Conservation (phyloP, 2,797 vertebrate species). For the Sebastes flavidus region DNA sequence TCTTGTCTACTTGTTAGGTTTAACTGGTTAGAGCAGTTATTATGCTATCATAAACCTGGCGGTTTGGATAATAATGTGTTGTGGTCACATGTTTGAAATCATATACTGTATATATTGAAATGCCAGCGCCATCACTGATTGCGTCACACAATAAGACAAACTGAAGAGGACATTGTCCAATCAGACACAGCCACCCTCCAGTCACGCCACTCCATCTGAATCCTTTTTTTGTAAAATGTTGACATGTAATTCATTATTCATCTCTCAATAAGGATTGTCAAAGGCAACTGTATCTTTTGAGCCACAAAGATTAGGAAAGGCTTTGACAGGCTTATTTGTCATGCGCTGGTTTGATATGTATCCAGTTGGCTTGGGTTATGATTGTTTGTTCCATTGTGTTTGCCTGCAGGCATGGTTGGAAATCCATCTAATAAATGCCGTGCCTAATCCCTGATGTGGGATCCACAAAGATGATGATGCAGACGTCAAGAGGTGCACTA, state of each 20-base stretch:
- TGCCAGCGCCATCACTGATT: background rate
- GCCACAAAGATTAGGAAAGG: conserved; percentile 42
- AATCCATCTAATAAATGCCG: conserved; percentile 62
- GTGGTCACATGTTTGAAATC: background rate
- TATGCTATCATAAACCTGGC: background rate
- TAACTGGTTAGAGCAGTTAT: background rate
- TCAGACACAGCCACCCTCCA: background rate
- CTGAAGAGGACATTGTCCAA: background rate
- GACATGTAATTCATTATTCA: conserved; percentile 58
- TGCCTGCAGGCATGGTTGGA: conserved; percentile 55
- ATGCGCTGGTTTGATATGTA: conserved; percentile 61
- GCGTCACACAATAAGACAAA: background rate
- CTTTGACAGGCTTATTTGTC: conserved; percentile 66
- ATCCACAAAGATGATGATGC: conserved; percentile 47
- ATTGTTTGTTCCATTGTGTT: conserved; percentile 65
- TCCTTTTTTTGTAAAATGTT: conserved; percentile 21
- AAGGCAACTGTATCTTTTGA: conserved; percentile 44
- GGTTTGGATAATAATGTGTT: background rate
- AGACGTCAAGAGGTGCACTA: conserved; percentile 32
- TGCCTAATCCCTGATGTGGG: conserved; percentile 49
- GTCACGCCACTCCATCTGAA: conserved; percentile 25
- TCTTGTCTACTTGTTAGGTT: too few species aligned
- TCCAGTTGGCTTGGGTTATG: conserved; percentile 47
- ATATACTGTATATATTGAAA: background rate
- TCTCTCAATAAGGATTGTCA: conserved; percentile 42